Evolutionary conservation across 2,113 vertebrate species (phyloP).

Genomic region (Boleophthalmus pectinirostris): DNA sequence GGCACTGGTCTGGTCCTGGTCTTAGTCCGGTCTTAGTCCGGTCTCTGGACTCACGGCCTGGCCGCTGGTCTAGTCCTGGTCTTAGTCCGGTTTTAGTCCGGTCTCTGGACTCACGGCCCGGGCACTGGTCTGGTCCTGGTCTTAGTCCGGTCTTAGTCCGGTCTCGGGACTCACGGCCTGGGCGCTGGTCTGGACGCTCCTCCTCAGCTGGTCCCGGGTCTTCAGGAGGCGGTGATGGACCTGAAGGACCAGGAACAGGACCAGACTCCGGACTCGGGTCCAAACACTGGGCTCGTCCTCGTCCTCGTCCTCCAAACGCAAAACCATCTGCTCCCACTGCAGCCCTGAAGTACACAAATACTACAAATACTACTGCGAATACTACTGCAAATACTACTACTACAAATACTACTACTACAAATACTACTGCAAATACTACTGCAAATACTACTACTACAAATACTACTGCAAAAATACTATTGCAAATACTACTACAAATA

Average conservation of each 20-base stretch:
- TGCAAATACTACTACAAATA: too few species aligned
- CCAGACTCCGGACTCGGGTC: constrained; percentile 64
- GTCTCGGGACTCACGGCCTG: constrained; percentile 59
- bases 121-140: constrained; percentile 28
- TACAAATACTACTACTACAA: too few species aligned
- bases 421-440: too few species aligned
- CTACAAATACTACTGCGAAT: too few species aligned
- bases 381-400: too few species aligned
- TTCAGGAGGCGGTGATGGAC: constrained; percentile 57
- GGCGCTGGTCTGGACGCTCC: constrained; percentile 33
- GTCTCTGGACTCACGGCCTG: constrained; percentile 59
- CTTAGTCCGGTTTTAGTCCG: constrained; percentile 39
- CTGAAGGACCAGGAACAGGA: constrained; percentile 67
- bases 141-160: constrained; percentile 37
- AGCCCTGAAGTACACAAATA: constrained; percentile 38
- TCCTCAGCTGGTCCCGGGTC: constrained; percentile 53
- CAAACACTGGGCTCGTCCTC: constrained; percentile 61
- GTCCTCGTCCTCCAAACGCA: constrained; percentile 66
- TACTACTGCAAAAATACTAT: too few species aligned
- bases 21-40: constrained; percentile 39
- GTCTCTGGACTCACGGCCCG: constrained; percentile 59
- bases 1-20: constrained; percentile 28
- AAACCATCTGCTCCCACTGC: constrained; percentile 68
- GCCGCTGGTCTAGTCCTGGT: constrained; percentile 28
- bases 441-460: too few species aligned